These are phyloP conservation scores for Corythornis cristatus DNA, from an alignment of 2,113 vertebrate genomes.

Conservation along the genomic window DNA sequence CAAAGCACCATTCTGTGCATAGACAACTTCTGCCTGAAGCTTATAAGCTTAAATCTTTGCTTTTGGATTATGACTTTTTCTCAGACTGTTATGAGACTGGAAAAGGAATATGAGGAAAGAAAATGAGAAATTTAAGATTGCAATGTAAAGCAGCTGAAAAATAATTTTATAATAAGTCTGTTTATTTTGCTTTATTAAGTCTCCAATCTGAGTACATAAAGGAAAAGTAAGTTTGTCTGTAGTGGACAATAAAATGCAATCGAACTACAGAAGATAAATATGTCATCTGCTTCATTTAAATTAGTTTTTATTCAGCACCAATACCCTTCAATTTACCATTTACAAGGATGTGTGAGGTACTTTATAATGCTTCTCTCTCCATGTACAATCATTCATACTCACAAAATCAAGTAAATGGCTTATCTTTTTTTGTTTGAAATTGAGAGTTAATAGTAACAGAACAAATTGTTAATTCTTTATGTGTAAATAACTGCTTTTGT, in stretches of 20 bases:
- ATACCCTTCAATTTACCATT: constrained; percentile 29
- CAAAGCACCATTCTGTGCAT: background rate
- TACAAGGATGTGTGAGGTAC: background rate
- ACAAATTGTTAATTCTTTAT: background rate
- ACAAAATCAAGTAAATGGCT: background rate
- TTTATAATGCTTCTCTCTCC: background rate
- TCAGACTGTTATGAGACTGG: background rate
- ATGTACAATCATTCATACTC: background rate
- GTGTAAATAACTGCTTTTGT: constrained; percentile 2
- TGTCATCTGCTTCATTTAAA: constrained; percentile 55
- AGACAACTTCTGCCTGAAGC: background rate
- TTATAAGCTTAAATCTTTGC: background rate
- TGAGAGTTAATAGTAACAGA: background rate
- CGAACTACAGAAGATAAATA: constrained; percentile 22
- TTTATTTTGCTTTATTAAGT: constrained; percentile 4
- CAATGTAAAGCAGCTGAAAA: background rate
- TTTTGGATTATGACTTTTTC: background rate
- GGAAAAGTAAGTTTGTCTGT: background rate
- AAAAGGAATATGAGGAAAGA: background rate
- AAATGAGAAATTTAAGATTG: background rate
- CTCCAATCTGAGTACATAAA: background rate
- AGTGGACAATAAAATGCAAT: constrained; percentile 5
- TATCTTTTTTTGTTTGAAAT: background rate
- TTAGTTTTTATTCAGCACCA: constrained; percentile 51
- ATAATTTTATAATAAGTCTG: background rate